Evolutionary conservation across 2,888 invertebrate species (phyloP), one percentile per base, ranked within the genome.

Genomic region (Caenorhabditis drosophilae): DNA sequence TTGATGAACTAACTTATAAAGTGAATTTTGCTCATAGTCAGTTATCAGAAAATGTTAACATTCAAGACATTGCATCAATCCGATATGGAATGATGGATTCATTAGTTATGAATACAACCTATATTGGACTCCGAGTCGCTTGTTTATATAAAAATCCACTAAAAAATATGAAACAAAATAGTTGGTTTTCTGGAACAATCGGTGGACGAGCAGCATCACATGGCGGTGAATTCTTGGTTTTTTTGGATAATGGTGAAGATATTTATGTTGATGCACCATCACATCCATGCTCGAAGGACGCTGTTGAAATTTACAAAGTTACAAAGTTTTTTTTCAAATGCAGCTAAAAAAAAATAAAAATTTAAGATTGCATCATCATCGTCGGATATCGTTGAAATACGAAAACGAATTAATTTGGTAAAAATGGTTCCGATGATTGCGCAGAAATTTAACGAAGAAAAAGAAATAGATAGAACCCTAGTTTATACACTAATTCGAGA

Each of bases 221-320:
- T 38, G 41, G 27, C 1, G 16, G 27, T 20, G 20, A 41, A 20
- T 50, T 50, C 40, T 16, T 50, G 7, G 50, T 73, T 2, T 71
- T 70, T 47, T 53, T 72, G 25, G 74, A 74, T 34, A 45, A 60
- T 15, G 60, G 57, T 18, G 38, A 27, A 25, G 74, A 74, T 31
- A n/a, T 25, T 0, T 71, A 70, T 35, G 53, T 58, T 31, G 22
- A 18, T 18, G 49, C 54, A 4, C 61, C 66, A 12, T 4, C 7
- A 3, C 27, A 34, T 11, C 35, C 52, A 2, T 2, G 2, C 6
- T n/a, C 27, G 11, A 11, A 27, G 7, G 27, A 27, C 4, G 40
- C 26, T 16, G 20, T n/a, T 12, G 48, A 34, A 18, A 48, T 48
- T 35, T 15, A 35, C 23, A 11, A 4, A n/a, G 48, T 48, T 4